These are phyloP conservation scores for Eilema sororculum DNA, from an alignment of 2,888 invertebrate genomes.

Conservation along the genomic window DNA sequence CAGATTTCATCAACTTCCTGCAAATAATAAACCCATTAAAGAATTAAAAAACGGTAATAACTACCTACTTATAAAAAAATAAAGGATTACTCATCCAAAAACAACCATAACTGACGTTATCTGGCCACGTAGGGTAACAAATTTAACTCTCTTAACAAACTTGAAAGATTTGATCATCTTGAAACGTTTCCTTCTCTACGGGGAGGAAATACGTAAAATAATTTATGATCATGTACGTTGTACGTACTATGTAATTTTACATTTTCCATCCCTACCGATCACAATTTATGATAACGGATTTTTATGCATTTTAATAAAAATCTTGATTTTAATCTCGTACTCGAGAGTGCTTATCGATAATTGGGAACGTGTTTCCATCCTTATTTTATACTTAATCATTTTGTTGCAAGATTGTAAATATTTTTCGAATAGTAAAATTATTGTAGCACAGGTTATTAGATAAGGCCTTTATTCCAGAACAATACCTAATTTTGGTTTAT, in stretches of 20 bases:
- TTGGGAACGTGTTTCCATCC: slow-evolving; percentile 56
- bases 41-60: too few species aligned
- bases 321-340: slow-evolving; percentile 39
- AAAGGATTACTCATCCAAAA: neutral
- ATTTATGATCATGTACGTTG: slow-evolving; percentile 41
- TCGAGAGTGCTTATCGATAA: slow-evolving; percentile 60
- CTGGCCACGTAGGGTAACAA: neutral
- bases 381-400: slow-evolving; percentile 31
- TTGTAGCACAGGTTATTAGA: neutral
- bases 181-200: neutral
- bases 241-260: slow-evolving; percentile 43
- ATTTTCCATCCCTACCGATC: slow-evolving; percentile 45
- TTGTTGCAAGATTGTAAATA: slow-evolving; percentile 4
- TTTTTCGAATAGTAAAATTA: neutral
- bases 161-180: slow-evolving; percentile 6
- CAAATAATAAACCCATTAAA: too few species aligned
- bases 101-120: neutral
- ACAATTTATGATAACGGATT: slow-evolving; percentile 51
- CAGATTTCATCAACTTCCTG: too few species aligned
- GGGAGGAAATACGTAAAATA: slow-evolving; percentile 38
- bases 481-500: too few species aligned
- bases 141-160: slow-evolving; percentile 4
- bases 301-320: slow-evolving; percentile 55
- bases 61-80: too few species aligned
- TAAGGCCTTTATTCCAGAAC: too few species aligned